Evolutionary conservation across 2,113 vertebrate genomes (phyloP).

Genomic region (Apus apus): DNA sequence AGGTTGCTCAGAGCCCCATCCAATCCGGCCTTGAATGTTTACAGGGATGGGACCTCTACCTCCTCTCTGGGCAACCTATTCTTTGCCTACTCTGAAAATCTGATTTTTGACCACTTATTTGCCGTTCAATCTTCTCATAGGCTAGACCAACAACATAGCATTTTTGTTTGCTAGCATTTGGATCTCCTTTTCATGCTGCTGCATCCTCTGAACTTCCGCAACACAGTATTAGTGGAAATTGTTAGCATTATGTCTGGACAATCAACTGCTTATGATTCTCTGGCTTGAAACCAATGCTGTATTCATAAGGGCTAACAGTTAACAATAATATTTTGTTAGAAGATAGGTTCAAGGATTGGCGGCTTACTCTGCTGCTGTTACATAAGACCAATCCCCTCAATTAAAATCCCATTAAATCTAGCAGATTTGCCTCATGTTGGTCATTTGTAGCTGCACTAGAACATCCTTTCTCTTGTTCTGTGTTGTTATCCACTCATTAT

Average conservation of each 20-base stretch:
- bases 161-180: not conserved
- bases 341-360: conserved; percentile 11
- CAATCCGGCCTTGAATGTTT: too few species aligned
- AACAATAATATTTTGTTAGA: conserved; percentile 41
- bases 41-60: too few species aligned
- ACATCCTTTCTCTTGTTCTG: conserved; percentile 16
- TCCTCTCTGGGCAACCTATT: too few species aligned
- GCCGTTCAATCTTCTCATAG: not conserved
- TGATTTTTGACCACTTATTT: not conserved
- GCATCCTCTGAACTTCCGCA: not conserved
- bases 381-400: conserved; percentile 52
- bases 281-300: not conserved
- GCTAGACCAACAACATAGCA: not conserved
- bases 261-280: conserved; percentile 26
- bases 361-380: conserved; percentile 6
- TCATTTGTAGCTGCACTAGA: conserved; percentile 22
- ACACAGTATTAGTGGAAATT: not conserved
- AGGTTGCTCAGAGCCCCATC: too few species aligned
- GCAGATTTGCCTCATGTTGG: conserved; percentile 9
- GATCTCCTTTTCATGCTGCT: not conserved
- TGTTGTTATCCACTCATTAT: not conserved
- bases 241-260: not conserved
- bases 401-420: conserved; percentile 26
- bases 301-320: conserved; percentile 1
- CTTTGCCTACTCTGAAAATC: not conserved